Evolutionary conservation across 2,113 vertebrate genomes (phyloP), one percentile per base, ranked within the genome.

Genomic region (Poeciliopsis prolifica): DNA sequence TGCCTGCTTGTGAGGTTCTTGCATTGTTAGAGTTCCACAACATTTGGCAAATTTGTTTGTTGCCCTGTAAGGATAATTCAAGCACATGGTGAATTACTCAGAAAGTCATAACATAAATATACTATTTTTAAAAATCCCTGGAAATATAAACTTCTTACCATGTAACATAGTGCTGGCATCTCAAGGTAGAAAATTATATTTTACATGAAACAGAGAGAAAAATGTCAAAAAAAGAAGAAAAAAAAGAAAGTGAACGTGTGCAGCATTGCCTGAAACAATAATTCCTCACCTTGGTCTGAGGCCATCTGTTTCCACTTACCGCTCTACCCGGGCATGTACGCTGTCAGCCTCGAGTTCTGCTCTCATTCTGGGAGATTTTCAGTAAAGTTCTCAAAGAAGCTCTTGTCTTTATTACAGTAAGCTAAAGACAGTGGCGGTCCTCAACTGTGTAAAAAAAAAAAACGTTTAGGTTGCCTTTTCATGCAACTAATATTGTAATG

Each of bases 301-400:
- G 81, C 90, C 93, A 94, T 93, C 87, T 94, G 94, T 91, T 94
- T 95, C 90, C 88, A 94, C 83, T 94, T 93, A 94, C 63, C 80
- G 75, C 81, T 77, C 84, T 80, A 88, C 63, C 78, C 82, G 90
- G 88, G 88, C 91, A 92, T 93, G 92, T 86, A 91, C 88, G 91
- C 91, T 90, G 91, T 92, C 92, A 88, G 89, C 91, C 91, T 89
- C 92, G 89, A 88, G 80, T 85, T 88, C 84, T 65, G 84, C 89
- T 86, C 88, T 88, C 86, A 51, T 93, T 90, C 88, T 86, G 84
- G 81, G 24, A 75, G 85, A 86, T 79, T 90, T 89, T 92, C 88
- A 88, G 81, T 78, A 77, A 89, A 86, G 84, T 89, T 87, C 88
- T 91, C 90, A 93, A 93, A 91, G 86, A 86, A 82, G 74, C 89